Evolutionary conservation across 2,797 vertebrate species (phyloP).

Genomic region (Danio tinwini): DNA sequence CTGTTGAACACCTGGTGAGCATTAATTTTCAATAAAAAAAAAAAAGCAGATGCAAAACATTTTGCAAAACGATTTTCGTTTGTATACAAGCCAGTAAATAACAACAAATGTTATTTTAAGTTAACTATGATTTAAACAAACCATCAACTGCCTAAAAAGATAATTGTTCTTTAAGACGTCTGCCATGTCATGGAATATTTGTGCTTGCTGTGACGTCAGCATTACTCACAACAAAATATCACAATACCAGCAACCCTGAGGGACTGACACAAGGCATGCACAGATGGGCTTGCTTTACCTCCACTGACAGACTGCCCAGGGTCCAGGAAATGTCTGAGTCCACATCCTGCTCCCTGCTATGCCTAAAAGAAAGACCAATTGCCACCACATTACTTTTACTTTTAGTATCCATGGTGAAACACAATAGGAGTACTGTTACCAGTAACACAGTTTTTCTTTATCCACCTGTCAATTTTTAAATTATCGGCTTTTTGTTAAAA

Average conservation of each 20-base stretch:
- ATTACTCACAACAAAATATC: neutral
- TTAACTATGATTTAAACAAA: too few relatives aligned
- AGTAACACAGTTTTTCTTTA: too few relatives aligned
- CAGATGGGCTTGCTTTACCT: constrained; percentile 35
- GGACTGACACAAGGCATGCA: constrained; percentile 11
- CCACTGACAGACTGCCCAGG: constrained; percentile 5
- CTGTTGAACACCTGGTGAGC: neutral
- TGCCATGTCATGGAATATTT: constrained; percentile 29
- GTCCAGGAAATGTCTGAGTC: constrained; percentile 44
- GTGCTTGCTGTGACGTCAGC: constrained; percentile 14
- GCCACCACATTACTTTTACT: constrained; percentile 32
- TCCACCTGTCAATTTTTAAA: too few relatives aligned
- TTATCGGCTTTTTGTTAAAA: too few relatives aligned
- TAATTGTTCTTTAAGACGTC: neutral
- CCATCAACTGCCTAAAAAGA: too few relatives aligned
- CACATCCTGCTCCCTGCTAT: constrained; percentile 41
- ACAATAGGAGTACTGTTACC: neutral
- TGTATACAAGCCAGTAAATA: neutral
- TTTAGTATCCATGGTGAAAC: constrained; percentile 12
- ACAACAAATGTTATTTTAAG: too few relatives aligned
- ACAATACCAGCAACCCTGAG: constrained; percentile 13
- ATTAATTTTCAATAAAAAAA: neutral
- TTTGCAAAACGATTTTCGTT: too few relatives aligned
- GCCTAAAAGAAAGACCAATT: constrained; percentile 31
- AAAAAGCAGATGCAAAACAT: too few relatives aligned